Evolutionary conservation across 2,797 vertebrate species (phyloP), one percentile per base, ranked within the genome.

Genomic region (Pseudomugil gertrudae): DNA sequence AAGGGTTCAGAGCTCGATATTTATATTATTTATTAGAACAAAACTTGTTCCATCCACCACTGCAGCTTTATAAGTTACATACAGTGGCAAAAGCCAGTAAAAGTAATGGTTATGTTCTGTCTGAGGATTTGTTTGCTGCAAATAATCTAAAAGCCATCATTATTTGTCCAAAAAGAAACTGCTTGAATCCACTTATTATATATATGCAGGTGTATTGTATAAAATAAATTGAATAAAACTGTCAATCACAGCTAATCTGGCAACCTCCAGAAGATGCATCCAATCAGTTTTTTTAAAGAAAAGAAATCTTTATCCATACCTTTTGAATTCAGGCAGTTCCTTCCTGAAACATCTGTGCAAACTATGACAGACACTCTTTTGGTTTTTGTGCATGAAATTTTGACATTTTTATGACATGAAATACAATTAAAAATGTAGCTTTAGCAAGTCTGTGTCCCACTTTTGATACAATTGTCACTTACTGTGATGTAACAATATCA

Each of bases 271-370:
- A 51, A 29, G 3, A 17, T 10, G 13, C 7, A 32, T 27, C 2
- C 30, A 55, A 17, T 57, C 40, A 62, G 30, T 63, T 36, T 51
- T 62, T 45, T 24, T 45, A 36, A 32, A 21, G 27, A 10, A 36
- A 36, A n/a, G 23, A 14, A 43, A 36, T 50, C 26, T 55, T 60
- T 48, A 33, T 50, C 36, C 7, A 23, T 5, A 30, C 3, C 19
- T 19, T 26, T 63, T 72, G 50, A 67, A 54, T 50, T 55, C 3
- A 10, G 17, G 23, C 19, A 35, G 24, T 9, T 36, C 47, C 52
- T n/a, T n/a, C n/a, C n/a, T n/a, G n/a, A n/a, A n/a, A n/a, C n/a
- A n/a, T n/a, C n/a, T n/a, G n/a, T n/a, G n/a, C n/a, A n/a, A n/a
- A n/a, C n/a, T n/a, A n/a, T 50, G 23, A 51, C 21, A 23, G 21